These are phyloP conservation scores for Perizoma affinitatum DNA, from an alignment of 2,888 invertebrate genomes.

Conservation along the genomic window DNA sequence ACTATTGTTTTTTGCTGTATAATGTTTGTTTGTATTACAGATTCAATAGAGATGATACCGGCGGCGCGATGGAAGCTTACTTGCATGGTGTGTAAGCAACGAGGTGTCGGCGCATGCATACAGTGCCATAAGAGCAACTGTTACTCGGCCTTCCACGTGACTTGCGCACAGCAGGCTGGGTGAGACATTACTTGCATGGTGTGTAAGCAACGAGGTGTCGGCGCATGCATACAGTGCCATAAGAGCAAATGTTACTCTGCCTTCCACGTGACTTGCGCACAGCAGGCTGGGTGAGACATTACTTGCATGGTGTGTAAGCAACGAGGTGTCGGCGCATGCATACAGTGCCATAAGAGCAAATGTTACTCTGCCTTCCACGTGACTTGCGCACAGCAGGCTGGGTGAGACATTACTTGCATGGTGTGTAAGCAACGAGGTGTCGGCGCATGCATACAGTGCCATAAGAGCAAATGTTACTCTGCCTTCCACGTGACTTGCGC, in stretches of 20 bases:
- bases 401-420: conserved; percentile 94
- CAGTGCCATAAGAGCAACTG: conserved; percentile 98
- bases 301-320: conserved; percentile 98
- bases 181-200: conserved; percentile 96
- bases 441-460: conserved; percentile 99
- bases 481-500: conserved; percentile 99
- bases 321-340: conserved; percentile 96
- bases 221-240: conserved; percentile 99
- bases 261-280: conserved; percentile 99
- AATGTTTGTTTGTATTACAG: conserved; percentile 61
- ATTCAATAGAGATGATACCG: conserved; percentile 98
- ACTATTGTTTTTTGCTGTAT: no score
- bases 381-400: conserved; percentile 98
- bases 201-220: conserved; percentile 95
- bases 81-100: conserved; percentile 98
- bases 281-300: conserved; percentile 94
- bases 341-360: conserved; percentile 98
- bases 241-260: conserved; percentile 98
- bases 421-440: conserved; percentile 96
- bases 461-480: conserved; percentile 97
- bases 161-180: conserved; percentile 98
- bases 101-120: conserved; percentile 97
- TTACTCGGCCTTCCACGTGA: conserved; percentile 99
- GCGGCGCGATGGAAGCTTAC: conserved; percentile 97
- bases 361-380: conserved; percentile 99